These are phyloP conservation scores for Miichthys miiuy DNA, from an alignment of 2,797 vertebrate genomes.

Conservation along the genomic window DNA sequence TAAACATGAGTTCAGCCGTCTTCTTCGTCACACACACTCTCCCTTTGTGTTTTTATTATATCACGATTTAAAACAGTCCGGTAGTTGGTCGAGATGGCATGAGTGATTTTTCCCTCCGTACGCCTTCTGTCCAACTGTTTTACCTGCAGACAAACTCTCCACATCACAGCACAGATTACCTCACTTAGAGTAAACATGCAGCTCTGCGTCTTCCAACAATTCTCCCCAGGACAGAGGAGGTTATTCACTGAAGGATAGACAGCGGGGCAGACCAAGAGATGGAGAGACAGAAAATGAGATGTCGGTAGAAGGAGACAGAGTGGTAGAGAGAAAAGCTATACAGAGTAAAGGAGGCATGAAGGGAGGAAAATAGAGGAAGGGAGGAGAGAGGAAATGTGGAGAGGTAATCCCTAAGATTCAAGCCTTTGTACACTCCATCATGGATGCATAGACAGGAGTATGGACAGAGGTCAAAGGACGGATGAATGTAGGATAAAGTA, in stretches of 20 bases:
- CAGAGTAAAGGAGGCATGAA: conserved; percentile 36
- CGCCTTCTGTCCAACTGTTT: conserved; percentile 18
- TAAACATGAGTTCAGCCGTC: too few species aligned
- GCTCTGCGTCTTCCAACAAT: conserved; percentile 35
- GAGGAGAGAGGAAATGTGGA: conserved; percentile 25
- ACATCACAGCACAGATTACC: conserved; percentile 46
- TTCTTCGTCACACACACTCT: too few species aligned
- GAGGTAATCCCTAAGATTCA: conserved; percentile 66
- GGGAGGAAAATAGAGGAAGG: conserved; percentile 17
- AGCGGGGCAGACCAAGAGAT: conserved; percentile 23
- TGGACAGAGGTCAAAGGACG: conserved; percentile 63
- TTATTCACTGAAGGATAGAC: conserved; percentile 37
- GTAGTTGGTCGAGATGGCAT: neutral
- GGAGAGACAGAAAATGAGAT: conserved; percentile 50
- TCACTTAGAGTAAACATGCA: conserved; percentile 56
- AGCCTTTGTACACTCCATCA: conserved; percentile 59
- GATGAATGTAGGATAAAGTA: conserved; percentile 58
- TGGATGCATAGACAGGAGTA: conserved; percentile 40
- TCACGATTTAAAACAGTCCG: too few species aligned
- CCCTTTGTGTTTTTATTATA: too few species aligned
- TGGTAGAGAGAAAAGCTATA: conserved; percentile 3
- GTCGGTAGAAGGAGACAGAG: conserved; percentile 8
- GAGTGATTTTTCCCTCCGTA: neutral
- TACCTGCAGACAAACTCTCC: conserved; percentile 33
- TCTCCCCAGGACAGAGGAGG: conserved; percentile 36